Percentiles rank a stretch among this genome's conserved stretches.
Evolutionary conservation across 2,888 invertebrate species (phyloP).

Genomic region (Carabus problematicus): DNA sequence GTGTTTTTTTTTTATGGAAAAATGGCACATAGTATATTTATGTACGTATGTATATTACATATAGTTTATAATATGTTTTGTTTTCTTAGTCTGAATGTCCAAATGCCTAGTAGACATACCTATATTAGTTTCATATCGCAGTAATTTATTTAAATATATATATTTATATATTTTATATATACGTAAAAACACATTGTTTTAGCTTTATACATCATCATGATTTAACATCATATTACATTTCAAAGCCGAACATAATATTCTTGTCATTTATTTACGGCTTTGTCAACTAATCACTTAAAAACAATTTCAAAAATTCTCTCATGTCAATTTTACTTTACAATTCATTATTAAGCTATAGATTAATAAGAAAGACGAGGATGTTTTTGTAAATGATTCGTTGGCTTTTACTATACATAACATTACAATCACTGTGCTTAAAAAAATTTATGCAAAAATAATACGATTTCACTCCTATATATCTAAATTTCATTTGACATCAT

Average conservation of each 20-base stretch:
- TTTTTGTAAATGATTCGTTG: constrained; percentile 36
- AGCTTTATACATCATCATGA: constrained; percentile 42
- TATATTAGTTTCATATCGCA: constrained; percentile 40
- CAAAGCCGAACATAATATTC: constrained; percentile 24
- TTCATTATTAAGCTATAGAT: constrained; percentile 15
- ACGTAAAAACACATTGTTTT: constrained; percentile 42
- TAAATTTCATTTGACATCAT: constrained; percentile 24
- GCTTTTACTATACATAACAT: constrained; percentile 36
- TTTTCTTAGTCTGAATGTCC: constrained; percentile 44
- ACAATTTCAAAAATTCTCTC: constrained; percentile 20
- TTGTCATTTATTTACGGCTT: constrained; percentile 29
- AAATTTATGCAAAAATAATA: constrained; percentile 42
- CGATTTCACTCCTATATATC: constrained; percentile 35
- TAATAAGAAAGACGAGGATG: constrained; percentile 14
- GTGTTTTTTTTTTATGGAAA: constrained; percentile 52
- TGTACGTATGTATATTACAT: constrained; percentile 63
- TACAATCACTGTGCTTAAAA: constrained; percentile 39
- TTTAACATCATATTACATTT: constrained; percentile 29
- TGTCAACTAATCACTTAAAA: constrained; percentile 40
- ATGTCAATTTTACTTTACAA: neutral
- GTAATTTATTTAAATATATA: constrained; percentile 43
- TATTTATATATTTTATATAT: constrained; percentile 42
- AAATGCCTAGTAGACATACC: constrained; percentile 42
- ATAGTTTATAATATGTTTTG: constrained; percentile 60
- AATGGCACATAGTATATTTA: constrained; percentile 63